These are phyloP conservation scores for Sakesphorus luctuosus DNA, from an alignment of 2,113 vertebrate species.

Conservation along the genomic window DNA sequence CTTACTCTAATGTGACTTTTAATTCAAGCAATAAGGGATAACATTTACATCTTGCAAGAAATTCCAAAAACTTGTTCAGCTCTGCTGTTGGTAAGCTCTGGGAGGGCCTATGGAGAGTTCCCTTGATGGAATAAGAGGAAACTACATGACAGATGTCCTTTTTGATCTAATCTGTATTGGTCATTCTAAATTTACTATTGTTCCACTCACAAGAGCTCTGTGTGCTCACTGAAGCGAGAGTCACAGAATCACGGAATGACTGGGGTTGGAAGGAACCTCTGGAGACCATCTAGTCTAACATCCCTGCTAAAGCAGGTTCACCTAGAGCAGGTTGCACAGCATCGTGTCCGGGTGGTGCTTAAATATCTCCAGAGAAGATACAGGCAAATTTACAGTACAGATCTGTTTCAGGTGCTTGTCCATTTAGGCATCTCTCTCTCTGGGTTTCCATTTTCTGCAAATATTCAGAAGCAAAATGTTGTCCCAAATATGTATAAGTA, in stretches of 20 bases:
- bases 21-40: not conserved
- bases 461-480: not conserved
- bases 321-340: not conserved
- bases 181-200: not conserved
- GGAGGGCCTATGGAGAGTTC: not conserved
- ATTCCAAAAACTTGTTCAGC: not conserved
- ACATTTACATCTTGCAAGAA: not conserved
- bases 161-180: not conserved
- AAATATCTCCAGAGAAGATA: not conserved
- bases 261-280: not conserved
- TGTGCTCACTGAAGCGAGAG: not conserved
- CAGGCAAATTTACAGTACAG: not conserved
- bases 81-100: not conserved
- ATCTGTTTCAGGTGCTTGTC: not conserved
- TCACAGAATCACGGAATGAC: not conserved
- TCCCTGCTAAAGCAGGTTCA: not conserved
- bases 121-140: not conserved
- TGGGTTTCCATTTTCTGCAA: not conserved
- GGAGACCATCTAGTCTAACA: fast-evolving
- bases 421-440: not conserved
- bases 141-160: not conserved
- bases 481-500: not conserved
- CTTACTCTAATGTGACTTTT: not conserved
- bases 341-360: not conserved
- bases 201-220: not conserved